Evolutionary conservation across 64 coral and sea anemone genomes (phyloP).

Genomic region (Orbicella faveolata): DNA sequence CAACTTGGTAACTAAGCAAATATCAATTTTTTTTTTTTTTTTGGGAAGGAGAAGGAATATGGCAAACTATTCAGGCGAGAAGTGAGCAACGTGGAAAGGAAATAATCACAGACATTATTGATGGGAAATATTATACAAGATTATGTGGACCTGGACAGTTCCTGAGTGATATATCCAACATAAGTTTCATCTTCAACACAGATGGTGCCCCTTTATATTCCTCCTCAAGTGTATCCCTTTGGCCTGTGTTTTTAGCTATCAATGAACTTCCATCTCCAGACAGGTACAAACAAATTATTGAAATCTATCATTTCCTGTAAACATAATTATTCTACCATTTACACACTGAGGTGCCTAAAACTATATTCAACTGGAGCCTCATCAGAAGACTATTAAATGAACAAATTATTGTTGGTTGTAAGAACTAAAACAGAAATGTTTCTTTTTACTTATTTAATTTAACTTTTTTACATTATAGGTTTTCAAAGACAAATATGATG

Average conservation of each 20-base stretch:
- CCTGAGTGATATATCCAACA: not conserved
- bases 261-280: slow-evolving; percentile 45
- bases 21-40: too few relatives aligned
- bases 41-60: slow-evolving; percentile 7
- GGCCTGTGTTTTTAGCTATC: slow-evolving; percentile 61
- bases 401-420: not conserved
- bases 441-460: not conserved
- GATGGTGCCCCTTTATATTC: slow-evolving; percentile 57
- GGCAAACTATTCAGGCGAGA: slow-evolving; percentile 19
- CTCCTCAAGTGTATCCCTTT: slow-evolving; percentile 41
- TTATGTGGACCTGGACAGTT: slow-evolving; percentile 6
- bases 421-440: not conserved
- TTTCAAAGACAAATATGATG: slow-evolving; percentile 50
- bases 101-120: slow-evolving; percentile 44
- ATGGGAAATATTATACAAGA: slow-evolving; percentile 16
- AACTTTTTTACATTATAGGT: not conserved
- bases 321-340: too few relatives aligned
- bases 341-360: too few relatives aligned
- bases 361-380: too few relatives aligned
- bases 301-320: too few relatives aligned
- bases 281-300: not conserved
- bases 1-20: too few relatives aligned
- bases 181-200: slow-evolving; percentile 45
- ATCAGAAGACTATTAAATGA: not conserved
- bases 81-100: not conserved